Evolutionary conservation across 2,113 vertebrate species (phyloP).

Genomic region (Myotis brandtii): DNA sequence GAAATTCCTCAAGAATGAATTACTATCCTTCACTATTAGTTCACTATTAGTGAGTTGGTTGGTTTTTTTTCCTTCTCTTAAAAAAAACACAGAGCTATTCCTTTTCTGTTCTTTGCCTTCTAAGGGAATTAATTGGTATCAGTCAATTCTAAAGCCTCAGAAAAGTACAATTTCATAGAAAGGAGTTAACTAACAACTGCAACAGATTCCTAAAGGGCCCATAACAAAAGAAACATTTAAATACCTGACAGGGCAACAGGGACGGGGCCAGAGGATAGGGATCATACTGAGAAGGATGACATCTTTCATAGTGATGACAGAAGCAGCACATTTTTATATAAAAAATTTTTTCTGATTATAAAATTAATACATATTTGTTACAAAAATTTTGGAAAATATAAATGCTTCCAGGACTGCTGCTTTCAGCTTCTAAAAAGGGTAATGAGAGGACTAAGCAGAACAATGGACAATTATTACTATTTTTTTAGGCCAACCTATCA

Average conservation of each 20-base stretch:
- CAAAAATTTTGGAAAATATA: slow-evolving; percentile 32
- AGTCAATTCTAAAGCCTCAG: neutral
- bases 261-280: neutral
- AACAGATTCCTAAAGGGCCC: neutral
- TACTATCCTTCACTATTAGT: neutral
- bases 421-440: slow-evolving; percentile 50
- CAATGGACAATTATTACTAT: slow-evolving; percentile 56
- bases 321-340: neutral
- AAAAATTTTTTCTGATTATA: slow-evolving; percentile 21
- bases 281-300: neutral
- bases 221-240: neutral
- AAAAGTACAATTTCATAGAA: slow-evolving; percentile 25
- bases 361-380: slow-evolving; percentile 2
- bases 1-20: slow-evolving; percentile 28
- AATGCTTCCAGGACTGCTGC: neutral
- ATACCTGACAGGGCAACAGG: neutral
- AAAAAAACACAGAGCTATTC: neutral
- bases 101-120: slow-evolving; percentile 31
- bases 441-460: slow-evolving; percentile 35
- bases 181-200: slow-evolving; percentile 23
- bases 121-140: neutral
- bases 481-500: slow-evolving; percentile 1
- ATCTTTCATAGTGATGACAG: neutral
- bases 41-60: neutral
- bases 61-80: neutral